Base-by-base conservation (phyloP, 2,113 vertebrate species). In the Sclerurus mexicanus region DNA sequence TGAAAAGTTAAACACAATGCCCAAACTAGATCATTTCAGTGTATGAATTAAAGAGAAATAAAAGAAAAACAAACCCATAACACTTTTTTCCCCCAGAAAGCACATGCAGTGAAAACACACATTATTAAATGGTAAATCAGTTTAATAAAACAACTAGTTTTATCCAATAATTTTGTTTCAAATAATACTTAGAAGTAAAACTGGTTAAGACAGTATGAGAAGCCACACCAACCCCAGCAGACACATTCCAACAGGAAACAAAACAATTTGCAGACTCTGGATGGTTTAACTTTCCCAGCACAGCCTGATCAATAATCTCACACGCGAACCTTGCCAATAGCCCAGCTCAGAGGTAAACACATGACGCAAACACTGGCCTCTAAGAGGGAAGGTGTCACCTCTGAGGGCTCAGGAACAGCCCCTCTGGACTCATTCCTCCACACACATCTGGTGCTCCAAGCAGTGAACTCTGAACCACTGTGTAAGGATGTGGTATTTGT, bases 391-490 rank as follows among this genome's bases (percentile, higher is more conserved):
- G 25, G 46, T 53, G 28, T 49, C 14, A 44, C 16, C 25, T 85
- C 39, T 37, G 74, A 60, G 37, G 18, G 25, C 25, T 12, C 27
- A 47, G 84, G 47, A 86, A 59, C 69, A 71, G 11, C 21, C n/a
- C 5, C 12, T 1, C 0, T 5, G 14, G 68, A 14, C 39, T 3
- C 0, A 0, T 20, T 72, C n/a, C 53, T 72, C 66, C 15, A 2
- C 1, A 0, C 19, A 23, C 24, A 14, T 5, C 46, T 59, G 67
- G 10, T 22, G 7, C 62, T 72, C 31, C 44, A 49, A 49, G 33
- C 24, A 37, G 19, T 33, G 47, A 76, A 68, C 56, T 35, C 64
- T 63, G 77, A 75, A 39, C 47, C 52, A 28, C 7, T 12, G 19
- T 0, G 0, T 18, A 59, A 39, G 23, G 19, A 33, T 59, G 39